These are phyloP conservation scores for Drosophila koepferae DNA, from an alignment of 2,888 invertebrate species.

Conservation along the genomic window DNA sequence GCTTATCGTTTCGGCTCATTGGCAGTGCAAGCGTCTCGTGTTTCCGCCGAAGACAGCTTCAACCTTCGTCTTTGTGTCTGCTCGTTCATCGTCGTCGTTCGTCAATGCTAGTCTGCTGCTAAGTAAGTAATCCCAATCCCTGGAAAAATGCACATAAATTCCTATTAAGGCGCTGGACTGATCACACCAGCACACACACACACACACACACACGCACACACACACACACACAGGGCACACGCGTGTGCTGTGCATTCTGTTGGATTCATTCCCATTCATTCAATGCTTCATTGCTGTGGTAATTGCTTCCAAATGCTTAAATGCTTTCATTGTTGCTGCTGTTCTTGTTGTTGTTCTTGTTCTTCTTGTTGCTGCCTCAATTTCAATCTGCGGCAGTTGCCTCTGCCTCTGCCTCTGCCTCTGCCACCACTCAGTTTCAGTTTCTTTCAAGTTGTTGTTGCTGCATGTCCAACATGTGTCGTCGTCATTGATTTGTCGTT, in stretches of 20 bases:
- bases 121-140: conserved; percentile 76
- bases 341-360: conserved; percentile 31
- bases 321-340: conserved; percentile 66
- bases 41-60: conserved; percentile 54
- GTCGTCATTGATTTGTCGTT: conserved; percentile 80
- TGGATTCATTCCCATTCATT: conserved; percentile 63
- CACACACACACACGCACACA: conserved; percentile 2
- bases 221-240: conserved; percentile 4
- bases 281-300: conserved; percentile 79
- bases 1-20: conserved; percentile 66
- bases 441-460: conserved; percentile 57
- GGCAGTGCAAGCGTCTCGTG: conserved; percentile 74
- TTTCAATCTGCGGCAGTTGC: conserved; percentile 37
- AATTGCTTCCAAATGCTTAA: conserved; percentile 82
- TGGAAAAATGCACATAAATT: conserved; percentile 72
- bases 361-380: conserved; percentile 11
- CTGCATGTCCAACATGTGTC: conserved; percentile 79
- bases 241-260: conserved; percentile 14
- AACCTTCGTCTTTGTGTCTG: conserved; percentile 7
- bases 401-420: conserved; percentile 31
- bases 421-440: conserved; percentile 57
- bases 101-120: conserved; percentile 54
- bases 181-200: conserved; percentile 32
- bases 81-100: not conserved
- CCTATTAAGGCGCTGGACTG: conserved; percentile 37